phyloP scores from a whole-genome alignment of 1,140 invertebrate genomes.

The Drosophila bipectinata region DNA sequence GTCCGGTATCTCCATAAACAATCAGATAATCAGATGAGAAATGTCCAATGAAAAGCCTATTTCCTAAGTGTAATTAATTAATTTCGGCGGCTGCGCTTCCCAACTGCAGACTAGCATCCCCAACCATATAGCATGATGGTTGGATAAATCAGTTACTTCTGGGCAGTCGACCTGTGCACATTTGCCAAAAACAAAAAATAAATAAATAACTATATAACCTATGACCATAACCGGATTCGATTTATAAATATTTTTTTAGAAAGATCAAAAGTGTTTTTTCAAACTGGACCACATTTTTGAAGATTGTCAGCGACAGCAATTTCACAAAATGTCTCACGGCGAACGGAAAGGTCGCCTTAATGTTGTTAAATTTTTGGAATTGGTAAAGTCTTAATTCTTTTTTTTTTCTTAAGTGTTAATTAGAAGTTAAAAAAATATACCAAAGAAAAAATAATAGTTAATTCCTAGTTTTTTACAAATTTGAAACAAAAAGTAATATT shows the following conservation, averaged over 20 bases:
- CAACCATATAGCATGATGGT: conserved; percentile 3
- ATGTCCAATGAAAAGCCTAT: conserved; percentile 67
- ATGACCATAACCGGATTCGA: not conserved
- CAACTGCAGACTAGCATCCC: conserved; percentile 23
- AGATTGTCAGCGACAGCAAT: conserved; percentile 35
- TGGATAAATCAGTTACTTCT: conserved; percentile 55
- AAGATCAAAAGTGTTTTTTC: not conserved
- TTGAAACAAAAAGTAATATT: not conserved
- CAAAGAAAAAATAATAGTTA: too few relatives aligned
- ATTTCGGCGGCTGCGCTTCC: conserved; percentile 56
- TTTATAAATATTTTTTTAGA: not conserved
- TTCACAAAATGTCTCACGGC: conserved; percentile 77
- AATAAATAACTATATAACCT: not conserved
- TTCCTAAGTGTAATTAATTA: conserved; percentile 84
- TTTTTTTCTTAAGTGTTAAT: not conserved
- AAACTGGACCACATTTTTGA: conserved; percentile 44
- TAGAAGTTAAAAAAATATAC: not conserved
- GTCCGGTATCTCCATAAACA: conserved; percentile 14
- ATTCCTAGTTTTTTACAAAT: not conserved
- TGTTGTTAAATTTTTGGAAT: conserved; percentile 80
- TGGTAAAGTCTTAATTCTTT: conserved; percentile 56
- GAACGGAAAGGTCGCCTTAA: conserved; percentile 75
- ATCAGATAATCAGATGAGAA: conserved; percentile 31
- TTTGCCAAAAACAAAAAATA: not conserved
- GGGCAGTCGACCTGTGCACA: conserved; percentile 54